phyloP scores from a whole-genome alignment of 92 coral and sea anemone genomes.

The Palythoa heliodiscus region DNA sequence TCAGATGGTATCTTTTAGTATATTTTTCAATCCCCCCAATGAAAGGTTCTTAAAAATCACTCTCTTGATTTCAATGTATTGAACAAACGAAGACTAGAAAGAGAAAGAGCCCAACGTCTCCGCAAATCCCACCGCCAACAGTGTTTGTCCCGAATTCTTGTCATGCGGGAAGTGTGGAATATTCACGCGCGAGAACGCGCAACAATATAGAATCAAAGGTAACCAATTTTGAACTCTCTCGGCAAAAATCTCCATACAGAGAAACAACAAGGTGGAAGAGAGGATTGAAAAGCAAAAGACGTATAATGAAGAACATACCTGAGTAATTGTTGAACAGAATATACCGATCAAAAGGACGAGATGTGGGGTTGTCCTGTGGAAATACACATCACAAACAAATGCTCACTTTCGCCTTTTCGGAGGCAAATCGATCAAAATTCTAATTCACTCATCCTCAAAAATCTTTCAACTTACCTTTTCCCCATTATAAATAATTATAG shows the following conservation, averaged over 20 bases:
- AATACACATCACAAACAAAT: slow-evolving; percentile 7
- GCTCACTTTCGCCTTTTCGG: not conserved
- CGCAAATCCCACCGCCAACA: not conserved
- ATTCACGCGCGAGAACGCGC: slow-evolving; percentile 29
- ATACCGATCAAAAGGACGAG: slow-evolving; percentile 71
- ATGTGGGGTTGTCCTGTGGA: slow-evolving; percentile 69
- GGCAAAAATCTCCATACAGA: not conserved
- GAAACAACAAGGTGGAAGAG: not conserved
- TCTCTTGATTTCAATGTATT: not conserved
- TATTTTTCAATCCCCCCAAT: too few relatives aligned
- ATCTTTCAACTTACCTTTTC: slow-evolving; percentile 67
- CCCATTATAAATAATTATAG: slow-evolving; percentile 66
- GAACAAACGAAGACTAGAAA: not conserved
- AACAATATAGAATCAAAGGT: not conserved
- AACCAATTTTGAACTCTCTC: not conserved
- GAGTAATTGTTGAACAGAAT: slow-evolving; percentile 52
- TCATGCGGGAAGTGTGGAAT: slow-evolving; percentile 31
- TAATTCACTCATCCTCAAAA: not conserved
- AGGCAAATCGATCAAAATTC: not conserved
- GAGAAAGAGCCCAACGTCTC: not conserved
- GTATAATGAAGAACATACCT: slow-evolving; percentile 50
- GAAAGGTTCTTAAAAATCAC: not conserved
- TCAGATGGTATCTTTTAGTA: too few relatives aligned
- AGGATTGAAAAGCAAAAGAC: not conserved
- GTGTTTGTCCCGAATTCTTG: not conserved